Evolutionary conservation across 1,140 invertebrate species (phyloP).

Genomic region (Panonychus citri): DNA sequence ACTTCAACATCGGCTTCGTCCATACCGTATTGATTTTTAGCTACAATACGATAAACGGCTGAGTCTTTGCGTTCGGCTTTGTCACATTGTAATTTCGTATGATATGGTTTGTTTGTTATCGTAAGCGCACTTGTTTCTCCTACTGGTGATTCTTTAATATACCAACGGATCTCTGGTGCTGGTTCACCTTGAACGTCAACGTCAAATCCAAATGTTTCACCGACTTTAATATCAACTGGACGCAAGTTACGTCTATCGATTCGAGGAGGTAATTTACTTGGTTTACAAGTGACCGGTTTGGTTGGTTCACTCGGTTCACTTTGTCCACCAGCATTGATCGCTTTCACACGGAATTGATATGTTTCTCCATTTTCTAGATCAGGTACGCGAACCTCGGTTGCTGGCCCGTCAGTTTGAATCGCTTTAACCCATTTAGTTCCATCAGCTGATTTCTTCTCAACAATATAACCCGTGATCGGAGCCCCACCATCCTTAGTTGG

Average conservation of each 20-base stretch:
- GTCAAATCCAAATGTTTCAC: slow-evolving; percentile 65
- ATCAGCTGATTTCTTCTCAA: slow-evolving; percentile 82
- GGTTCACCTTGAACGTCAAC: slow-evolving; percentile 81
- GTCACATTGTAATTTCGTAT: slow-evolving; percentile 41
- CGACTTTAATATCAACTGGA: slow-evolving; percentile 36
- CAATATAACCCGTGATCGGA: slow-evolving; percentile 64
- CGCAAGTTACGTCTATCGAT: slow-evolving; percentile 49
- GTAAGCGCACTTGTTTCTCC: slow-evolving; percentile 16
- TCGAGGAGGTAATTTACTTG: slow-evolving; percentile 87
- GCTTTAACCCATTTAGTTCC: slow-evolving; percentile 84
- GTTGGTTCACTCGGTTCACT: slow-evolving; percentile 70
- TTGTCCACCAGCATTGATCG: slow-evolving; percentile 75
- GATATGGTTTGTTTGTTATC: slow-evolving; percentile 57
- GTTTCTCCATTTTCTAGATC: slow-evolving; percentile 70
- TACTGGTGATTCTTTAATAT: slow-evolving; percentile 36
- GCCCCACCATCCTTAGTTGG: slow-evolving; percentile 77
- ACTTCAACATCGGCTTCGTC: slow-evolving; percentile 30
- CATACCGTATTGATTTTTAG: slow-evolving; percentile 27
- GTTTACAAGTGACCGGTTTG: slow-evolving; percentile 80
- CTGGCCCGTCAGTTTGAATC: slow-evolving; percentile 48
- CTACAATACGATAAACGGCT: slow-evolving; percentile 25
- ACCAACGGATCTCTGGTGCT: slow-evolving; percentile 55
- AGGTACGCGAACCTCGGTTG: slow-evolving; percentile 55
- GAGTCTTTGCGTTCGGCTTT: slow-evolving; percentile 34
- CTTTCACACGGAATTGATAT: slow-evolving; percentile 70